These are phyloP conservation scores for Acanthosoma haemorrhoidale DNA, from an alignment of 2,888 invertebrate genomes.

Conservation along the genomic window DNA sequence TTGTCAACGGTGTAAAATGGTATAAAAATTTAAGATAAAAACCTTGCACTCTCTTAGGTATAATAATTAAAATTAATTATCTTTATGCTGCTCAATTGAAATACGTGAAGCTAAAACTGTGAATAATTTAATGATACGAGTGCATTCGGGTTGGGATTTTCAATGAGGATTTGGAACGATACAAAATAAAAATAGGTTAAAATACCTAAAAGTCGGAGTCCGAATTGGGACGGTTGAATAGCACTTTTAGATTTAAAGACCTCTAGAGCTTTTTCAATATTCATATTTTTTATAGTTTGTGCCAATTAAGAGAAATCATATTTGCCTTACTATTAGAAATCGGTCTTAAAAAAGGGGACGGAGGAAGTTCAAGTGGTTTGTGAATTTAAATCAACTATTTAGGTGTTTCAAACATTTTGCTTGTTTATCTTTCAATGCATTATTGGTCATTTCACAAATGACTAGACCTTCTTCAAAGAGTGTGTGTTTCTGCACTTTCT, in stretches of 20 bases:
- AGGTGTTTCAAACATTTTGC: constrained; percentile 8
- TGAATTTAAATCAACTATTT: not conserved
- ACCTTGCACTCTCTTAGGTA: constrained; percentile 20
- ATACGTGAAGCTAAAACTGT: constrained; percentile 38
- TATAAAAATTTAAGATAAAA: constrained; percentile 9
- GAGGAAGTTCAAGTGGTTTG: constrained; percentile 31
- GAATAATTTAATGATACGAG: constrained; percentile 31
- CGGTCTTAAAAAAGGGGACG: constrained; percentile 20
- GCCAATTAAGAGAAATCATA: constrained; percentile 32
- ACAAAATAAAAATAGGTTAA: constrained; percentile 5
- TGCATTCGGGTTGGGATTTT: constrained; percentile 8
- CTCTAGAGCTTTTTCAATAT: constrained; percentile 23
- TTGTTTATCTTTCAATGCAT: constrained; percentile 13
- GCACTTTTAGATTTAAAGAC: constrained; percentile 12
- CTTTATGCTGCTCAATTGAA: constrained; percentile 37
- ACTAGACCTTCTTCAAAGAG: no score
- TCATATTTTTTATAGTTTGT: constrained; percentile 33
- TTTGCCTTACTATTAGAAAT: constrained; percentile 19
- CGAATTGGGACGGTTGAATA: constrained; percentile 21
- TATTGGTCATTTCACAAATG: constrained; percentile 3
- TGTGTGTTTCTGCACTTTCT: constrained; percentile 25
- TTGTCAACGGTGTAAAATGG: constrained; percentile 8
- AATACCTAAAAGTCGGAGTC: constrained; percentile 31
- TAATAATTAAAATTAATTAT: constrained; percentile 28
- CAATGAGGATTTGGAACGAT: constrained; percentile 9